Conservation (phyloP, 2,888 invertebrate species). For the Trissolcus brochymenae region DNA sequence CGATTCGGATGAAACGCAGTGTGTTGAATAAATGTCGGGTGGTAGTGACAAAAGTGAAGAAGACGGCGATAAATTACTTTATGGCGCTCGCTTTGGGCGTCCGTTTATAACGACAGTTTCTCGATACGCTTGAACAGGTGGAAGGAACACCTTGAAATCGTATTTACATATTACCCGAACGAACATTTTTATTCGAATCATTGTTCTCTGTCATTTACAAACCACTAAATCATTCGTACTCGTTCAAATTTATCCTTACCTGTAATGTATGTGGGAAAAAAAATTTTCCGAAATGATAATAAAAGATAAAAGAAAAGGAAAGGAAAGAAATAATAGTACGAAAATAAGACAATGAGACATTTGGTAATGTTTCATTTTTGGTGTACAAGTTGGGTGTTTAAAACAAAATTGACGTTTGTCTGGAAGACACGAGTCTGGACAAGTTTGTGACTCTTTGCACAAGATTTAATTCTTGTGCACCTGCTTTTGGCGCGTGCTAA, state of each 20-base stretch:
- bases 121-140: constrained; percentile 47
- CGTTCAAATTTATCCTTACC: not conserved
- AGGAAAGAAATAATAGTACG: too few species aligned
- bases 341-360: too few species aligned
- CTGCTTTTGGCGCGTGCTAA: constrained; percentile 68
- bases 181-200: constrained; percentile 27
- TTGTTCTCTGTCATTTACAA: constrained; percentile 7
- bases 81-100: constrained; percentile 1
- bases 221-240: too few species aligned
- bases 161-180: constrained; percentile 43
- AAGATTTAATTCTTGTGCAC: constrained; percentile 68
- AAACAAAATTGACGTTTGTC: constrained; percentile 13
- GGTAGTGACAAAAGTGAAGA: too few species aligned
- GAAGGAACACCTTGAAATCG: constrained; percentile 40
- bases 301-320: too few species aligned
- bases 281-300: too few species aligned
- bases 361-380: too few species aligned
- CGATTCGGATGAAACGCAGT: too few species aligned
- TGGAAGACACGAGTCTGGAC: constrained; percentile 39
- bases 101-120: constrained; percentile 34
- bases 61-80: constrained; percentile 23
- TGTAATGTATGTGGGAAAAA: too few species aligned
- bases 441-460: constrained; percentile 59
- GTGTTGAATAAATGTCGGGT: too few species aligned
- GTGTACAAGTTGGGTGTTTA: too few species aligned